Base-by-base conservation (phyloP, 2,797 vertebrate species). In the Ispidina lecontei region DNA sequence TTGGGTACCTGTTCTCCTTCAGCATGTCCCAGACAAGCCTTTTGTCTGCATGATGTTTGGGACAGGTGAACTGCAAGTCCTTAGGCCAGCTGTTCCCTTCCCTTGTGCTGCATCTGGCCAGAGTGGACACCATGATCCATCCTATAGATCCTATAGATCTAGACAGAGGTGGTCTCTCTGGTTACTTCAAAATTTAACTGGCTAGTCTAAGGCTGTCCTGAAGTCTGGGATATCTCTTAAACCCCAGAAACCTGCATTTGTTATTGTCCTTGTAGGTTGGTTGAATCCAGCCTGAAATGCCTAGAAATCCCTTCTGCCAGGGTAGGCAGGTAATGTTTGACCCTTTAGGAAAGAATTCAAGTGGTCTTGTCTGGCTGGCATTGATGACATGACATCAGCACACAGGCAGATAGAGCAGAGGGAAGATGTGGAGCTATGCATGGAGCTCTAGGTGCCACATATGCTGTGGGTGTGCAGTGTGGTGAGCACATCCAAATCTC, bases 381-480 rank as follows among this genome's bases (percentile, higher is more conserved):
- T 10, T 39, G 78, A 2, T 55, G 56, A 9, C 0, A 0, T 3
- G 28, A 28, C 25, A 18, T 8, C 47, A 21, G 68, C 46, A 16
- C 13, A 3, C 18, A 33, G 58, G 63, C 71, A 43, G 49, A 3
- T 2, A 8, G 55, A 14, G 46, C 51, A 19, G 47, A 49, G 64
- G 31, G 68, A 37, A 51, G 60, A 31, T 39, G 52, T 18, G 9
- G 64, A 8, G 23, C 18, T 7, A 21, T 43, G 37, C 55, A 19
- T 0, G 18, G 68, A 71, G 51, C 59, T 74, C 80, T 33, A 49
- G 44, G 31, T 55, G 14, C 39, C 15, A 4, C 0, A 3, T 33
- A 20, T 0, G 0, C 41, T 19, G n/a, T 11, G 47, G 19, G 6
- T 28, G 31, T 15, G 23, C 22, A 5, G n/a, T 4, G 39, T 14